These are phyloP conservation scores for Endotricha flammealis DNA, from an alignment of 2,888 invertebrate species.

Conservation along the genomic window DNA sequence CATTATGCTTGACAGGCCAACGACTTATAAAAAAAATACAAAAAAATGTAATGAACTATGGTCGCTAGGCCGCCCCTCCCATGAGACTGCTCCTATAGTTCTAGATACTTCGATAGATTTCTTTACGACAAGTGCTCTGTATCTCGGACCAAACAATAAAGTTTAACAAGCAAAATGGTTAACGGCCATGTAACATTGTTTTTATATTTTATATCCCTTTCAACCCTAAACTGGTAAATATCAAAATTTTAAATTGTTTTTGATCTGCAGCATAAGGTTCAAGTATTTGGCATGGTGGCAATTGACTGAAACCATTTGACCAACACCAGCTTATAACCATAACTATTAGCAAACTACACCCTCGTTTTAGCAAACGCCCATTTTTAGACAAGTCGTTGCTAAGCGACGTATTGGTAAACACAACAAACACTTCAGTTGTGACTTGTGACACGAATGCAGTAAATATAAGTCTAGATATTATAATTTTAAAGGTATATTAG, in stretches of 20 bases:
- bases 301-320: no score
- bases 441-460: no score
- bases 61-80: conserved; percentile 57
- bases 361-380: no score
- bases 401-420: conserved; percentile 30
- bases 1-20: conserved; percentile 48
- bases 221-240: no score
- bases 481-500: not conserved
- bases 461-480: not conserved
- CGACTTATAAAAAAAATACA: conserved; percentile 58
- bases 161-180: conserved; percentile 60
- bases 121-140: conserved; percentile 56
- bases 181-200: conserved; percentile 41
- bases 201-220: no score
- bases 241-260: no score
- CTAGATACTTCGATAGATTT: conserved; percentile 45
- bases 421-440: conserved; percentile 9
- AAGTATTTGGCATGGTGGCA: no score
- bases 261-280: no score
- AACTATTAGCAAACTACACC: no score
- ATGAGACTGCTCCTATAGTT: conserved; percentile 71
- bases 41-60: conserved; percentile 41
- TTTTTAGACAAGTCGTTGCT: no score
- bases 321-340: no score
- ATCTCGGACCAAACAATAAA: conserved; percentile 57